A percentile compares a stretch with the other conserved stretches of the same genome.
These are phyloP conservation scores for Trididemnum miniatum DNA, from an alignment of 23 tunicate species.

Conservation along the genomic window DNA sequence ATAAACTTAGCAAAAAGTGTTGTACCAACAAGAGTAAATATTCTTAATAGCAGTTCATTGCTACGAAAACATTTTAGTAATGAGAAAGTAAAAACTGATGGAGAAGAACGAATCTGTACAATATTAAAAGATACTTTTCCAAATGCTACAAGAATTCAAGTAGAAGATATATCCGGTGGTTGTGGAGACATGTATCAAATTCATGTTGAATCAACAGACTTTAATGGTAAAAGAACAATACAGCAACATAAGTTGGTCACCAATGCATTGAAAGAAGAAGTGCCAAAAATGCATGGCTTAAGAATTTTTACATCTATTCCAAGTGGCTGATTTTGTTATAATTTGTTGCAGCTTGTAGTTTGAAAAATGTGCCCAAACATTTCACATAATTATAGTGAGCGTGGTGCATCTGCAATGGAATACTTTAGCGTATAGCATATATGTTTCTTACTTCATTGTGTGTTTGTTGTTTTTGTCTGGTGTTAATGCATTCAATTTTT, in stretches of 20 bases:
- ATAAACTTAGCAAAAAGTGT: background rate
- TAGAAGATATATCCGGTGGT: slow-evolving; percentile 93
- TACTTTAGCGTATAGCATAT: too few relatives aligned
- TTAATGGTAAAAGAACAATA: slow-evolving; percentile 52
- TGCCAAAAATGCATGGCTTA: slow-evolving; percentile 84
- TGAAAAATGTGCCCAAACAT: too few relatives aligned
- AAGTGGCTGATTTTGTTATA: too few relatives aligned
- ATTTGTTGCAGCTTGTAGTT: too few relatives aligned
- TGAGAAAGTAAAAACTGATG: slow-evolving; percentile 8
- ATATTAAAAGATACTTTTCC: slow-evolving; percentile 16
- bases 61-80: background rate
- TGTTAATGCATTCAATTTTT: too few relatives aligned
- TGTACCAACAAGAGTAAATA: background rate
- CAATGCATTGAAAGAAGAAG: slow-evolving; percentile 82
- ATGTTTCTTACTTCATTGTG: too few relatives aligned
- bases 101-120: background rate
- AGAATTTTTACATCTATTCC: slow-evolving; percentile 72
- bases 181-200: slow-evolving; percentile 94
- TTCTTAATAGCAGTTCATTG: background rate
- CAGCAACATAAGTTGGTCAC: slow-evolving; percentile 85
- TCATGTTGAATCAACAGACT: slow-evolving; percentile 61
- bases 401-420: too few relatives aligned
- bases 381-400: too few relatives aligned
- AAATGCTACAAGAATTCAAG: slow-evolving; percentile 36
- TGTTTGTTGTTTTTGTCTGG: too few relatives aligned